A percentile compares a stretch with the other conserved stretches of the same genome.
phyloP scores from a whole-genome alignment of 2,113 vertebrate genomes.

The Pelmatolapia mariae region DNA sequence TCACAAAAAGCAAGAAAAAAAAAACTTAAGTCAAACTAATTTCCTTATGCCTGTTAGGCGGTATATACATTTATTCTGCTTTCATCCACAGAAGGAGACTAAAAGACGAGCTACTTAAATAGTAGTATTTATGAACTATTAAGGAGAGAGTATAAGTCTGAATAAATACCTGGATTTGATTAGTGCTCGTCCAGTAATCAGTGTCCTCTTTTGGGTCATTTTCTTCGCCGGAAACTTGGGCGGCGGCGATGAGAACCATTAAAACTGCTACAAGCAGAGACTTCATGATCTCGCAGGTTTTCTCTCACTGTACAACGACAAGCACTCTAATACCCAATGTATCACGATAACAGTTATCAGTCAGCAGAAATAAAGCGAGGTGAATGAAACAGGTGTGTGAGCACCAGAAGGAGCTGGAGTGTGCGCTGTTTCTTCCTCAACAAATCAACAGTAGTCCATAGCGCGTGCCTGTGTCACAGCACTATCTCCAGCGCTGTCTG shows the following conservation, averaged over 20 bases:
- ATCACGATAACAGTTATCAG: too few species aligned
- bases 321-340: background rate
- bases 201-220: constrained; percentile 74
- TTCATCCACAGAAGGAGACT: background rate
- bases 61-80: background rate
- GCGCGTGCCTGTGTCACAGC: constrained; percentile 6
- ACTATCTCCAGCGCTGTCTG: background rate
- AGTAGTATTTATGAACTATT: background rate
- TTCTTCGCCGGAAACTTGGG: constrained; percentile 77
- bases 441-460: constrained; percentile 50
- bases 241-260: constrained; percentile 73
- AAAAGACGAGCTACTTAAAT: background rate
- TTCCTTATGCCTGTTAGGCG: background rate
- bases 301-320: background rate
- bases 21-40: background rate
- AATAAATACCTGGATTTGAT: constrained; percentile 76
- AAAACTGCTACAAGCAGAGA: constrained; percentile 75
- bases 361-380: background rate
- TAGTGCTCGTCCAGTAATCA: constrained; percentile 81
- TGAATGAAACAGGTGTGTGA: background rate
- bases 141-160: background rate
- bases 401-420: background rate
- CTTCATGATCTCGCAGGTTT: constrained; percentile 74
- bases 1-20: background rate
- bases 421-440: background rate